Evolutionary conservation across 2,888 invertebrate genomes (phyloP).

Genomic region (Drosophila maculinotata): DNA sequence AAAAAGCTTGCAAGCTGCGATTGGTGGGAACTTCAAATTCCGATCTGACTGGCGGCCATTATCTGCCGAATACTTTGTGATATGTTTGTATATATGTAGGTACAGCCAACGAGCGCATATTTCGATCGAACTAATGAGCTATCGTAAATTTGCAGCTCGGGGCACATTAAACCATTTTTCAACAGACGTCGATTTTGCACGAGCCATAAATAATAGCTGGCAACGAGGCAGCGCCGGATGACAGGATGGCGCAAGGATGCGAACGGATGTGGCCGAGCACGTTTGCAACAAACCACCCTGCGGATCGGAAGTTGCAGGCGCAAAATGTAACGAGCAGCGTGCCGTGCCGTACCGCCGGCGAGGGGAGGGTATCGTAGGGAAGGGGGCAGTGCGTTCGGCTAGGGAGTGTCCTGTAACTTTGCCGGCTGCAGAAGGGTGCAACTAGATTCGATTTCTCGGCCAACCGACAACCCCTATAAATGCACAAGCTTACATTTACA

Average conservation of each 20-base stretch:
- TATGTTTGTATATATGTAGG: too few species aligned
- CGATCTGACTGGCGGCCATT: too few species aligned
- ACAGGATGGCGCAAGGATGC: slow-evolving; percentile 22
- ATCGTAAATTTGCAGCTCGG: slow-evolving; percentile 73
- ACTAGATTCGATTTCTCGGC: slow-evolving; percentile 49
- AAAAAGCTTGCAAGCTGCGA: too few species aligned
- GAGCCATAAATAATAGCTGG: slow-evolving; percentile 74
- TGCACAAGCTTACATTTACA: slow-evolving; percentile 71
- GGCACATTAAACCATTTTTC: slow-evolving; percentile 72
- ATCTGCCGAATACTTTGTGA: too few species aligned
- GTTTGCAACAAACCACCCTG: slow-evolving; percentile 58
- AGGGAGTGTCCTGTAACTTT: slow-evolving; percentile 59
- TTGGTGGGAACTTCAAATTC: too few species aligned
- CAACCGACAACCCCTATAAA: slow-evolving; percentile 67
- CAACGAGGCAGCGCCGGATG: slow-evolving; percentile 31
- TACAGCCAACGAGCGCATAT: slow-evolving; percentile 50
- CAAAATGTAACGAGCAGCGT: slow-evolving; percentile 34
- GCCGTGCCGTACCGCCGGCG: too few species aligned
- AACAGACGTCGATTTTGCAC: slow-evolving; percentile 76
- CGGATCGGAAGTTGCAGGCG: slow-evolving; percentile 52
- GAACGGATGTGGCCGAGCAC: slow-evolving; percentile 71
- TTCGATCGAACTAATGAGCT: slow-evolving; percentile 71
- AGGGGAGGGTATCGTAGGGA: slow-evolving; percentile 10
- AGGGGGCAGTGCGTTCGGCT: slow-evolving; percentile 19
- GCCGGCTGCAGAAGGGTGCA: slow-evolving; percentile 56